Percentiles rank a stretch among this genome's conserved stretches.
Evolutionary conservation across 2,113 vertebrate genomes (phyloP).

Genomic region (Scophthalmus maximus): DNA sequence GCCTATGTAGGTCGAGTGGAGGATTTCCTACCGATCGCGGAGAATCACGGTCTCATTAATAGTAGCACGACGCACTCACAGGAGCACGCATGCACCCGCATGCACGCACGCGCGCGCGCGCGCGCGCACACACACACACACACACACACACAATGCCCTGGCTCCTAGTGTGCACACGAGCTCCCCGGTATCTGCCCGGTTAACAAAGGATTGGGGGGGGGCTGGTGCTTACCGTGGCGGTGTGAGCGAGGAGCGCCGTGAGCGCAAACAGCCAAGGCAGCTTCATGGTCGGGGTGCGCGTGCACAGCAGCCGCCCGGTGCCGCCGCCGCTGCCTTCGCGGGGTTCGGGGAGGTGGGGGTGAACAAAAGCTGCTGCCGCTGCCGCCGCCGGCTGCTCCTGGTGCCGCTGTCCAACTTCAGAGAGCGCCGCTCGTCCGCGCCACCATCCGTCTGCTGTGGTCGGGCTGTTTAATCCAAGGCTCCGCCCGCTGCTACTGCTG

Average conservation of each 20-base stretch:
- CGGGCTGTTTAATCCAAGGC: slow-evolving; percentile 62
- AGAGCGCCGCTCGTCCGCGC: slow-evolving; percentile 62
- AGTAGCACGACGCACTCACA: slow-evolving; percentile 20
- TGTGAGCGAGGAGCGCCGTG: slow-evolving; percentile 75
- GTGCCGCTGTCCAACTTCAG: slow-evolving; percentile 72
- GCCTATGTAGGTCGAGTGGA: slow-evolving; percentile 76
- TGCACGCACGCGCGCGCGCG: background rate
- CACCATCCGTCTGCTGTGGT: slow-evolving; percentile 70
- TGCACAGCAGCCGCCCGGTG: slow-evolving; percentile 71
- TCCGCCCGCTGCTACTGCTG: slow-evolving; percentile 45
- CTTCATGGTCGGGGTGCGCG: slow-evolving; percentile 79
- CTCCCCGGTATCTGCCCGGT: slow-evolving; percentile 23
- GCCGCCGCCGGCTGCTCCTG: slow-evolving; percentile 24
- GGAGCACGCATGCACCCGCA: background rate
- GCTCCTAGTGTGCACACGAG: background rate
- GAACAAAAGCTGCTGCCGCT: slow-evolving; percentile 39
- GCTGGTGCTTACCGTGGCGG: slow-evolving; percentile 76
- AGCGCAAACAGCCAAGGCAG: slow-evolving; percentile 80
- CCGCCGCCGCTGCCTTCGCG: slow-evolving; percentile 70
- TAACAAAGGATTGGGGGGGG: slow-evolving; percentile 71
- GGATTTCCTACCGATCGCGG: slow-evolving; percentile 72
- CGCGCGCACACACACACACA: slow-evolving; percentile 15
- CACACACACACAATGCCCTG: slow-evolving; percentile 6
- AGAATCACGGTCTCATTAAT: slow-evolving; percentile 44
- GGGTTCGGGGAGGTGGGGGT: slow-evolving; percentile 35